A percentile compares a stretch with the other conserved stretches of the same genome.
phyloP scores from a whole-genome alignment of 2,797 vertebrate species.

The Hydrophis major region DNA sequence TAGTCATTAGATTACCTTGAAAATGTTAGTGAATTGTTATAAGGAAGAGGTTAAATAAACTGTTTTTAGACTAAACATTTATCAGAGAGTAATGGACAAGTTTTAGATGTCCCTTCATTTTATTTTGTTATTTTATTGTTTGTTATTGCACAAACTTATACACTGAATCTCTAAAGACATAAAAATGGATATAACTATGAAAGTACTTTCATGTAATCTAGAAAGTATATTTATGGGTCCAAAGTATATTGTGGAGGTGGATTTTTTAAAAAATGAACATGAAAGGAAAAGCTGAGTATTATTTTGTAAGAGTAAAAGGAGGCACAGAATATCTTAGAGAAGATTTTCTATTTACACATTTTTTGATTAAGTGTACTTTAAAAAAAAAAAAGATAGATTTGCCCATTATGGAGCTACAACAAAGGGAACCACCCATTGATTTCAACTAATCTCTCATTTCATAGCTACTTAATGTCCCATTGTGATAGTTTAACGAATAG shows the following conservation, averaged over 20 bases:
- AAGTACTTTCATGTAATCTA: not conserved
- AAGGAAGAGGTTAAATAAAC: not conserved
- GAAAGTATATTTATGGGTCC: not conserved
- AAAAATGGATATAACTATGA: not conserved
- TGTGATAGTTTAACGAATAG: slow-evolving; percentile 12
- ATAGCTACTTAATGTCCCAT: slow-evolving; percentile 6
- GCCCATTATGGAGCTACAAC: slow-evolving; percentile 2
- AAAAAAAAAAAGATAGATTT: slow-evolving; percentile 6
- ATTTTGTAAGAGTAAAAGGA: not conserved
- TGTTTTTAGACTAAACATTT: not conserved
- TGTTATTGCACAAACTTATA: not conserved
- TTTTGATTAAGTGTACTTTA: not conserved
- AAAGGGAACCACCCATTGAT: not conserved
- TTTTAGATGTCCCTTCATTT: not conserved
- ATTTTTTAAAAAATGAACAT: not conserved
- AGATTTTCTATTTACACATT: not conserved
- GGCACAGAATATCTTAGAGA: not conserved
- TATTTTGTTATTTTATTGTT: not conserved
- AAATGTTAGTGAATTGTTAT: not conserved
- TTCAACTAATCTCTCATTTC: slow-evolving; percentile 20
- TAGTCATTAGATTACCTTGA: not conserved
- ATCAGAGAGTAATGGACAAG: not conserved
- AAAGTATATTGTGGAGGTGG: not conserved
- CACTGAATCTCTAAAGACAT: not conserved
- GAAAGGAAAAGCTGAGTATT: not conserved